Conservation (phyloP, 2,888 invertebrate genomes). For the Andrena marginata region DNA sequence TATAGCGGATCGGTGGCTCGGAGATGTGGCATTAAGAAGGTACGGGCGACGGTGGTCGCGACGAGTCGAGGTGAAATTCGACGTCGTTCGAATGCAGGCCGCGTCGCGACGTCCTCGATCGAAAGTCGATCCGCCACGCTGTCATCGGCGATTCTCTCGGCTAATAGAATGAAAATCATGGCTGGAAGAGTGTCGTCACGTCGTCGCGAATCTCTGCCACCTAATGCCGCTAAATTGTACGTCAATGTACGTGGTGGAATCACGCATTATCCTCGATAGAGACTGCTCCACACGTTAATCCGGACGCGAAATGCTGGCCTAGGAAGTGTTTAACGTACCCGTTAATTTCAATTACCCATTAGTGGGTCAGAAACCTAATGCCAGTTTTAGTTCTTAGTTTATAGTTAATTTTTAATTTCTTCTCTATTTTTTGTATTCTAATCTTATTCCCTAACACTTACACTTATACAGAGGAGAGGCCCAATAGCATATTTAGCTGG, state of each 20-base stretch:
- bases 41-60: background rate
- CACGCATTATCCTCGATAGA: conserved; percentile 25
- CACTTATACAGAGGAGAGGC: too few relatives aligned
- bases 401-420: too few relatives aligned
- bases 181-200: conserved; percentile 31
- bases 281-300: conserved; percentile 22
- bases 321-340: background rate
- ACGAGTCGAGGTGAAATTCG: conserved; percentile 29
- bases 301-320: conserved; percentile 16
- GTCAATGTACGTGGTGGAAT: background rate
- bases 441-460: too few relatives aligned
- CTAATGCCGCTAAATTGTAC: conserved; percentile 23
- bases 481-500: too few relatives aligned
- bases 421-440: too few relatives aligned
- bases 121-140: conserved; percentile 40
- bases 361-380: too few relatives aligned
- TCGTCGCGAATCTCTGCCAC: conserved; percentile 29
- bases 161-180: conserved; percentile 47
- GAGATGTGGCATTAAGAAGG: background rate
- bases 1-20: background rate
- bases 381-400: too few relatives aligned
- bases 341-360: too few relatives aligned
- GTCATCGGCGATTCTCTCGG: conserved; percentile 10
- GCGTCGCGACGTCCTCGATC: conserved; percentile 33
- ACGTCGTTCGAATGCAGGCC: conserved; percentile 34